Evolutionary conservation across 92 coral and sea anemone species (phyloP).

Genomic region (Zoanthus sansibaricus): DNA sequence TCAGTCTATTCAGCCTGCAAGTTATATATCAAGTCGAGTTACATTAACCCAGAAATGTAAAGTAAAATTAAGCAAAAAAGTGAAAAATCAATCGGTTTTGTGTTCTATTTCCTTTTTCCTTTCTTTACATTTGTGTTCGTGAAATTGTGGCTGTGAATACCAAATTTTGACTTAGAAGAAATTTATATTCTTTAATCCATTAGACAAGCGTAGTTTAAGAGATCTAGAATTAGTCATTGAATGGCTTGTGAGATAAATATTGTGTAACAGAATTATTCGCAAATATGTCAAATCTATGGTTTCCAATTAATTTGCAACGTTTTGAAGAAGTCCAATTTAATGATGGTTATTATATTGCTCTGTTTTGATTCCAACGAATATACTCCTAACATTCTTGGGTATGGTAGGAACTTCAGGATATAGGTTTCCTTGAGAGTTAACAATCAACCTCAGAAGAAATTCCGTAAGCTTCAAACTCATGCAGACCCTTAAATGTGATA

Average conservation of each 20-base stretch:
- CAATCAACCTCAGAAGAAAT: background rate
- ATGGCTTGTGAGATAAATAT: background rate
- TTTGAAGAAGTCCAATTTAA: background rate
- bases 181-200: slow-evolving; percentile 14
- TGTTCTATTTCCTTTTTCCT: slow-evolving; percentile 28
- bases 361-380: background rate
- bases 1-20: slow-evolving; percentile 35
- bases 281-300: background rate
- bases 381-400: background rate
- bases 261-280: background rate
- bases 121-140: slow-evolving; percentile 38
- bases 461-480: background rate
- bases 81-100: slow-evolving; percentile 13
- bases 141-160: slow-evolving; percentile 34
- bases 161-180: slow-evolving; percentile 29
- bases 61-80: slow-evolving; percentile 17
- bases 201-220: slow-evolving; percentile 10
- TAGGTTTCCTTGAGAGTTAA: background rate
- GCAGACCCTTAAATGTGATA: background rate
- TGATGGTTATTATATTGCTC: background rate
- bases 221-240: slow-evolving; percentile 24
- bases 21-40: slow-evolving; percentile 44
- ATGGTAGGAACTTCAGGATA: background rate
- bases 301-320: background rate
- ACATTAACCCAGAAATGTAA: slow-evolving; percentile 42